phyloP scores from a whole-genome alignment of 2,797 vertebrate genomes.

The Trematomus bernacchii region DNA sequence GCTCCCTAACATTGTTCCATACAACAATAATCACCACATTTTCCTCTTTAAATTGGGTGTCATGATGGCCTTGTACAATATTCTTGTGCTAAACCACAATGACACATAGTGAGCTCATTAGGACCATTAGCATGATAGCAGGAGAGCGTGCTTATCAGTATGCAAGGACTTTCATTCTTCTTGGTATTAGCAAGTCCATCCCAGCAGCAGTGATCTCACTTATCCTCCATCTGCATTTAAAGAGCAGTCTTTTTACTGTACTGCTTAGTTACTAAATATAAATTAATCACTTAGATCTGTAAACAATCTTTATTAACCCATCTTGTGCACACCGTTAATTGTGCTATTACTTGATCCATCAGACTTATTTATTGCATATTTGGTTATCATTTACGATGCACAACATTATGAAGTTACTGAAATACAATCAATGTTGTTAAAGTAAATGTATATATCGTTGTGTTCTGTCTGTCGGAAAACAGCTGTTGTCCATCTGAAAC shows the following conservation, averaged over 20 bases:
- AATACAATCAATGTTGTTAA: not conserved
- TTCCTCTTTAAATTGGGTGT: not conserved
- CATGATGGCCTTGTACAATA: not conserved
- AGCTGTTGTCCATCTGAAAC: too few species aligned
- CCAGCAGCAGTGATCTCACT: slow-evolving; percentile 13
- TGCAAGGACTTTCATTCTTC: slow-evolving; percentile 27
- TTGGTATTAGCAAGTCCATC: slow-evolving; percentile 20
- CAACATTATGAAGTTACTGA: not conserved
- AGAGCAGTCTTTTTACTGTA: slow-evolving; percentile 8
- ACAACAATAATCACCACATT: not conserved
- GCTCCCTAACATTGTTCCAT: not conserved
- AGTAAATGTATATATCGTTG: not conserved
- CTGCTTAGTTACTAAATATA: not conserved
- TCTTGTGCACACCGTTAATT: too few species aligned
- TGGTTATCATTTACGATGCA: too few species aligned
- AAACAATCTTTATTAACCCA: not conserved
- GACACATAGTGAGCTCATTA: slow-evolving; percentile 38
- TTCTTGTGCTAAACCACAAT: slow-evolving; percentile 19
- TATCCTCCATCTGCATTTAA: slow-evolving; percentile 14
- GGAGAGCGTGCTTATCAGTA: slow-evolving; percentile 18
- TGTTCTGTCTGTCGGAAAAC: too few species aligned
- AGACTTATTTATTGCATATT: not conserved
- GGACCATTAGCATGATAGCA: slow-evolving; percentile 28
- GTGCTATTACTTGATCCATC: not conserved
- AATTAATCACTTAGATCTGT: not conserved